phyloP scores from a whole-genome alignment of 2,888 invertebrate species.

The Epirrhoe alternata region DNA sequence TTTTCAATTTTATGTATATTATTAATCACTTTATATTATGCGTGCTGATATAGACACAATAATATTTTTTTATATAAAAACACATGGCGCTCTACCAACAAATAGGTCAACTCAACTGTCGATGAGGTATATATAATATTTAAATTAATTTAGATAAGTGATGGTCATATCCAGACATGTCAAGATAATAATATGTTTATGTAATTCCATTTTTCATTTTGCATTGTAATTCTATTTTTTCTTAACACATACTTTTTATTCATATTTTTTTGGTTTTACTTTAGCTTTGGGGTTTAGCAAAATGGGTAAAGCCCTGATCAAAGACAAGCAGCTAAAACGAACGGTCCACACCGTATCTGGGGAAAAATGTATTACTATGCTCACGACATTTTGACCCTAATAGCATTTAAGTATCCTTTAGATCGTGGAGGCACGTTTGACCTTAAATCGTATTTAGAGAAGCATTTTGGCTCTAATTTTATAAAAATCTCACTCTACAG shows the following conservation, averaged over 20 bases:
- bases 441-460: conserved; percentile 28
- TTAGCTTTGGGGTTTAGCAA: neutral
- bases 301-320: conserved; percentile 12
- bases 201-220: too few relatives aligned
- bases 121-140: too few relatives aligned
- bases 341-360: conserved; percentile 27
- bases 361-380: conserved; percentile 31
- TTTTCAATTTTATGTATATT: too few relatives aligned
- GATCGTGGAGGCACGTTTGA: conserved; percentile 34
- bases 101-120: too few relatives aligned
- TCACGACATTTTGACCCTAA: conserved; percentile 43
- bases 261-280: neutral
- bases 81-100: too few relatives aligned
- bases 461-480: conserved; percentile 8
- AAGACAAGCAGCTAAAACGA: conserved; percentile 22
- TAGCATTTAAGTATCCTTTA: conserved; percentile 35
- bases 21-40: too few relatives aligned
- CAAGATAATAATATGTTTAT: too few relatives aligned
- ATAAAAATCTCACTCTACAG: conserved; percentile 17
- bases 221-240: too few relatives aligned
- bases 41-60: too few relatives aligned
- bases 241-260: neutral
- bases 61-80: too few relatives aligned
- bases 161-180: too few relatives aligned
- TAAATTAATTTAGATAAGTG: too few relatives aligned